These are phyloP conservation scores for Botia almorhae DNA, from an alignment of 2,797 vertebrate genomes.

Conservation along the genomic window DNA sequence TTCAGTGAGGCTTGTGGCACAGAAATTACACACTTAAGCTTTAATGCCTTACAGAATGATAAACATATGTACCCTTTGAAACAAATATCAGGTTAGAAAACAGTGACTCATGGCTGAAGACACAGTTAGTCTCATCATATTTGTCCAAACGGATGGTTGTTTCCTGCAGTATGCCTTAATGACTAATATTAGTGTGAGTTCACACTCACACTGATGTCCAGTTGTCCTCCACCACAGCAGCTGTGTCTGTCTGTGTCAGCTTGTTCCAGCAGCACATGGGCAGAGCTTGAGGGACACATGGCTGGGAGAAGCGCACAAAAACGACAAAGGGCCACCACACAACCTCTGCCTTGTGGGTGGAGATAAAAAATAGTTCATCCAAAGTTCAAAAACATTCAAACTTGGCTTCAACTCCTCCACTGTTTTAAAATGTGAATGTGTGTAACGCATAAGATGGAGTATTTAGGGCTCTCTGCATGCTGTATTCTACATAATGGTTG, in stretches of 20 bases:
- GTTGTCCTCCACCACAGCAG: not conserved
- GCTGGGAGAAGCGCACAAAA: not conserved
- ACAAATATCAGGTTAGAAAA: not conserved
- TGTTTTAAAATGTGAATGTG: constrained; percentile 7
- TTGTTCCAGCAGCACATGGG: constrained; percentile 14
- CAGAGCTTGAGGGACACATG: constrained; percentile 3
- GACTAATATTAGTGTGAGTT: not conserved
- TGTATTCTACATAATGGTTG: constrained; percentile 5
- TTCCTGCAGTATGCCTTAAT: not conserved
- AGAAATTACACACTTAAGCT: no score
- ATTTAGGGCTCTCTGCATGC: not conserved
- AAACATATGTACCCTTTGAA: not conserved
- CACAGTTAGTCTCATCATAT: not conserved
- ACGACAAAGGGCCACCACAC: not conserved
- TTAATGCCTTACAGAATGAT: no score
- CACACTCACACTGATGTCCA: not conserved
- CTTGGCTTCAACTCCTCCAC: constrained; percentile 2
- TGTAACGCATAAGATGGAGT: no score
- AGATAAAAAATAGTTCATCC: constrained; percentile 39
- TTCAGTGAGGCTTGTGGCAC: no score
- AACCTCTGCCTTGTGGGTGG: constrained; percentile 16
- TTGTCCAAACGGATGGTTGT: not conserved
- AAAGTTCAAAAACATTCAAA: constrained; percentile 42
- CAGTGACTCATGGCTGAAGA: not conserved
- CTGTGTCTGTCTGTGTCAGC: constrained; percentile 12